These are phyloP conservation scores for Umimayanthus kanabou DNA, from an alignment of 92 coral and sea anemone genomes.

Conservation along the genomic window DNA sequence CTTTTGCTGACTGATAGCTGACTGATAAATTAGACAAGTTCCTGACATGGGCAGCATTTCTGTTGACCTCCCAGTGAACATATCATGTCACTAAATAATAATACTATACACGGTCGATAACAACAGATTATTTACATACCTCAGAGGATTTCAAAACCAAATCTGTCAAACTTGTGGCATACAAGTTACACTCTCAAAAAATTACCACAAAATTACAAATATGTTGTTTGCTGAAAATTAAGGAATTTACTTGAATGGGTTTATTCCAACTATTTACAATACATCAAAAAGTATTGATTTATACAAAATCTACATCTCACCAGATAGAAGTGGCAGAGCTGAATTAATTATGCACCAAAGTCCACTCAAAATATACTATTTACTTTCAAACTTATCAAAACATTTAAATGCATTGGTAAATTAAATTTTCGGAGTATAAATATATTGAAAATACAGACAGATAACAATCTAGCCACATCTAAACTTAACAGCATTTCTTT, in stretches of 20 bases:
- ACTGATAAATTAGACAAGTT: not conserved
- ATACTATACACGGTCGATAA: slow-evolving; percentile 10
- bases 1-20: not conserved
- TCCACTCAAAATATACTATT: not conserved
- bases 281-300: not conserved
- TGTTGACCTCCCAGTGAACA: not conserved
- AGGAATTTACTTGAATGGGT: not conserved
- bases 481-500: not conserved
- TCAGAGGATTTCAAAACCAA: not conserved
- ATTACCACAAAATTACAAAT: not conserved
- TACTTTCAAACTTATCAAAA: slow-evolving; percentile 5
- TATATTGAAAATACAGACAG: not conserved
- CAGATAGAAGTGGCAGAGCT: not conserved
- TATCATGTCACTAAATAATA: not conserved
- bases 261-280: not conserved
- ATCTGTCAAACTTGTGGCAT: not conserved
- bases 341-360: not conserved
- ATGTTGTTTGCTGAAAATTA: not conserved
- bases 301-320: not conserved
- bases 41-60: not conserved
- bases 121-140: slow-evolving; percentile 17
- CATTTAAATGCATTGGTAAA: not conserved
- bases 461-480: not conserved
- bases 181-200: not conserved
- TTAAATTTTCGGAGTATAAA: slow-evolving; percentile 15